Conservation (phyloP, 2,113 vertebrate species). For the Cettia cetti region DNA sequence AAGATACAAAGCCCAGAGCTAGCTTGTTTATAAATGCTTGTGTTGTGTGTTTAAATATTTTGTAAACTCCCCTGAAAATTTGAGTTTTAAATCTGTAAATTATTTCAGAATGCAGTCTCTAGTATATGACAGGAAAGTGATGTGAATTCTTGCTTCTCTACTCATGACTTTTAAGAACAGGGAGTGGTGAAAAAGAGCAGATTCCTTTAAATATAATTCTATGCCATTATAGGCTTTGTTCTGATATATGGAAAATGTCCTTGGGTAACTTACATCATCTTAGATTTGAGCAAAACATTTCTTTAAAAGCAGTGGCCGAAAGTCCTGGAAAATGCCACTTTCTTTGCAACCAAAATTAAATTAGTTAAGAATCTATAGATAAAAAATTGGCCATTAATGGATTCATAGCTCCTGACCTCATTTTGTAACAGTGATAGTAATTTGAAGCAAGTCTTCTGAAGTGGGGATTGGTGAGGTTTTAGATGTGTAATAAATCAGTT, state of each 20-base stretch:
- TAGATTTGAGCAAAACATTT: neutral
- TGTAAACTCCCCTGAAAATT: neutral
- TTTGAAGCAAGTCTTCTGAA: neutral
- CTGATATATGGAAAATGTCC: neutral
- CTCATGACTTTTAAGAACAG: neutral
- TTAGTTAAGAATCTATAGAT: neutral
- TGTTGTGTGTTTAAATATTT: neutral
- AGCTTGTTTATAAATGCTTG: neutral
- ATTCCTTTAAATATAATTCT: neutral
- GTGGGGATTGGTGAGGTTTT: neutral
- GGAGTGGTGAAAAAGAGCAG: neutral
- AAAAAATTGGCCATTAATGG: neutral
- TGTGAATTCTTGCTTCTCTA: neutral
- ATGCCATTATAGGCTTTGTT: neutral
- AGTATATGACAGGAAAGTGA: neutral
- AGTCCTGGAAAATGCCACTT: neutral
- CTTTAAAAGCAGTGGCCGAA: neutral
- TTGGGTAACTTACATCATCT: neutral
- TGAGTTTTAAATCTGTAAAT: neutral
- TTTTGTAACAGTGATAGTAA: neutral
- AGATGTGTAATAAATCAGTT: neutral
- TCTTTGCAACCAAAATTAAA: neutral
- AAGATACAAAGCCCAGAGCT: neutral
- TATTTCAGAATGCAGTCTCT: neutral
- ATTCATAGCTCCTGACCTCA: neutral